Percentiles rank a stretch among this genome's conserved stretches.
These are phyloP conservation scores for Dorcus hopei DNA, from an alignment of 2,888 invertebrate species.

Conservation along the genomic window DNA sequence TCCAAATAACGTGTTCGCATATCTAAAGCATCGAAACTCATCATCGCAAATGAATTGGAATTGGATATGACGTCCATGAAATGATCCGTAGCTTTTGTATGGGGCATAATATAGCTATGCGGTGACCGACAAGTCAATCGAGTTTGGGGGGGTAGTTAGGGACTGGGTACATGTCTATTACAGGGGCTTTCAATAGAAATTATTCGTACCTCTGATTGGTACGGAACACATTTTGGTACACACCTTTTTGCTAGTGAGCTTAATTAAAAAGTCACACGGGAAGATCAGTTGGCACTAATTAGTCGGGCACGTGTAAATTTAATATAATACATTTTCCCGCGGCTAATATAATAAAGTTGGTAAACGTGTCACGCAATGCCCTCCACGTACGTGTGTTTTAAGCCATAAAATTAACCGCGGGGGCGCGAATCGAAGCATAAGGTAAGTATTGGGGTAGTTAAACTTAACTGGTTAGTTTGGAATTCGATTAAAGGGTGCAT, in stretches of 20 bases:
- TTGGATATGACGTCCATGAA: constrained; percentile 26
- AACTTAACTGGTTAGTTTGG: constrained; percentile 29
- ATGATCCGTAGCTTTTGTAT: constrained; percentile 24
- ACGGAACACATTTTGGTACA: background rate
- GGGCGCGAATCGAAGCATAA: constrained; percentile 32
- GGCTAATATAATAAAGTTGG: constrained; percentile 30
- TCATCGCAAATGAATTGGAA: constrained; percentile 24
- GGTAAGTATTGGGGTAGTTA: constrained; percentile 24
- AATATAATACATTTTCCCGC: constrained; percentile 28
- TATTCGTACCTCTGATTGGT: constrained; percentile 4
- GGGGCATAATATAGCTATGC: constrained; percentile 20
- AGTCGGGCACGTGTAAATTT: constrained; percentile 22
- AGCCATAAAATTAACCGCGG: constrained; percentile 42
- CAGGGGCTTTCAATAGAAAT: constrained; percentile 10
- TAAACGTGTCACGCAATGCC: constrained; percentile 27
- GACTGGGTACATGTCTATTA: constrained; percentile 6
- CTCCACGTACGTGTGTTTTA: constrained; percentile 31
- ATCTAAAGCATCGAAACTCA: constrained; percentile 15
- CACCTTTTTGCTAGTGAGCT: background rate
- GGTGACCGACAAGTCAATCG: constrained; percentile 10
- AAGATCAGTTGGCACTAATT: constrained; percentile 10
- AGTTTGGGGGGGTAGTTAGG: background rate
- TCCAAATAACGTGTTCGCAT: background rate
- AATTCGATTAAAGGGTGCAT: constrained; percentile 31
- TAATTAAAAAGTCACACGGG: background rate